phyloP scores from a whole-genome alignment of 2,888 invertebrate species.

The Ptilodon capucinus region DNA sequence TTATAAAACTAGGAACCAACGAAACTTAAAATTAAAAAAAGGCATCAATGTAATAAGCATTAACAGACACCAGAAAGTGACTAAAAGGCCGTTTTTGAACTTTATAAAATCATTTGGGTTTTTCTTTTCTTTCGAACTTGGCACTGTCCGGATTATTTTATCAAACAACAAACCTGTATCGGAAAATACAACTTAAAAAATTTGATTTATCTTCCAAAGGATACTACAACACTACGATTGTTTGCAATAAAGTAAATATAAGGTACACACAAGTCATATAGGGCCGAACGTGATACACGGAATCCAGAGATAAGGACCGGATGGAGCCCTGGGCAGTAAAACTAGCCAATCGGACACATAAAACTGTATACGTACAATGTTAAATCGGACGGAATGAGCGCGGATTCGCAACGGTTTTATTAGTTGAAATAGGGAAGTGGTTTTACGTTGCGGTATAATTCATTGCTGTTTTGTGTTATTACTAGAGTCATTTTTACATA shows the following conservation, averaged over 20 bases:
- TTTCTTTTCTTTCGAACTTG: no score
- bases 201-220: neutral
- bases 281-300: conserved; percentile 35
- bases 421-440: neutral
- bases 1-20: no score
- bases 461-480: neutral
- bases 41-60: no score
- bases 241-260: no score
- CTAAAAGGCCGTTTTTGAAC: no score
- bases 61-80: no score
- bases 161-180: no score
- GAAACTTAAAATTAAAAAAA: no score
- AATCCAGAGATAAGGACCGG: conserved; percentile 48
- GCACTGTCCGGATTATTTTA: no score
- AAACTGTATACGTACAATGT: conserved; percentile 54
- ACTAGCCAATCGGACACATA: conserved; percentile 58
- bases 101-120: no score
- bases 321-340: conserved; percentile 51
- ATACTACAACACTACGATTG: no score
- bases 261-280: neutral
- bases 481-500: neutral
- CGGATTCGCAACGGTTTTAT: neutral
- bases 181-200: no score
- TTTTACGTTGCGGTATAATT: neutral
- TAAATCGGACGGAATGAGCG: conserved; percentile 27